Evolutionary conservation across 1,140 invertebrate species (phyloP).

Genomic region (Drosophila subpulchrella): DNA sequence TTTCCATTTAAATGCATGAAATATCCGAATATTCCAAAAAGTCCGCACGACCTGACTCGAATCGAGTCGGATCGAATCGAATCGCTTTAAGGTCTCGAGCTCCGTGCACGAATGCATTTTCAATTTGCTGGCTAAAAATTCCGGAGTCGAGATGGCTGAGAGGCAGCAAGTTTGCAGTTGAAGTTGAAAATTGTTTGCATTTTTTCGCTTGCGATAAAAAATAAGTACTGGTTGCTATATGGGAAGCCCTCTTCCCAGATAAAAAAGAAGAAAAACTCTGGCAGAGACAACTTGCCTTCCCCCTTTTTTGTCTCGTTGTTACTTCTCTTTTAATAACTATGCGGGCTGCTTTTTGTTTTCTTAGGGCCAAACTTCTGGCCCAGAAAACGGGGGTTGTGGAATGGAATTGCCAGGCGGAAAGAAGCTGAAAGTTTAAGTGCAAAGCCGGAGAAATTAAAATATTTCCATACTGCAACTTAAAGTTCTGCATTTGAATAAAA

Average conservation of each 20-base stretch:
- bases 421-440: constrained; percentile 41
- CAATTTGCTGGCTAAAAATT: constrained; percentile 44
- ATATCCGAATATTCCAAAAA: constrained; percentile 16
- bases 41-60: constrained; percentile 24
- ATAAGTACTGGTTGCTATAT: constrained; percentile 16
- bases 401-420: constrained; percentile 1
- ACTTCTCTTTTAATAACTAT: constrained; percentile 44
- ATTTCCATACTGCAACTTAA: constrained; percentile 32
- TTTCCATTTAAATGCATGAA: constrained; percentile 39
- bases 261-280: constrained; percentile 8
- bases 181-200: constrained; percentile 63
- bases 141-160: constrained; percentile 19
- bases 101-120: constrained; percentile 48
- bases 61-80: constrained; percentile 19
- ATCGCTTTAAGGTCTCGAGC: constrained; percentile 28
- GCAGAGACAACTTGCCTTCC: constrained; percentile 39
- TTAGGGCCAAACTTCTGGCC: constrained; percentile 31
- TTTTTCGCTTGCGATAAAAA: constrained; percentile 38
- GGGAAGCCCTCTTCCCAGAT: background rate
- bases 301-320: constrained; percentile 15
- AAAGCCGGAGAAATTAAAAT: constrained; percentile 36
- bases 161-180: constrained; percentile 41
- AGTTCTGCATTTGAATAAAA: constrained; percentile 6
- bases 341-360: constrained; percentile 43
- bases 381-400: background rate